A percentile compares a stretch with the other conserved stretches of the same genome.
These are phyloP conservation scores for Lingula anatina DNA, from an alignment of 2,888 invertebrate genomes.

Conservation along the genomic window DNA sequence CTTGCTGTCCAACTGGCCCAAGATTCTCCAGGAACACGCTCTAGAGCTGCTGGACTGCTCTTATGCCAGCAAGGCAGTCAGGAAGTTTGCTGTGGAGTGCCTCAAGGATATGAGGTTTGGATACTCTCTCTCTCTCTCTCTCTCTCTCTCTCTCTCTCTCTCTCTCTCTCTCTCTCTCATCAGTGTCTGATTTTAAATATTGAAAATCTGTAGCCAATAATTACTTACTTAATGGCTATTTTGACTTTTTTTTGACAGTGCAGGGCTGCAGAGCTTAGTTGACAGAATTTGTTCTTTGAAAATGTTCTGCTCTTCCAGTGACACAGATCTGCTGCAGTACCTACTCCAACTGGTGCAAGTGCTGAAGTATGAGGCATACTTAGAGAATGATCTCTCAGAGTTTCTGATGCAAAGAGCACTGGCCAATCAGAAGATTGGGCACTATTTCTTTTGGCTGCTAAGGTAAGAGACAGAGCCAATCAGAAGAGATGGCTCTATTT, in stretches of 20 bases:
- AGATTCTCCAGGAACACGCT: slow-evolving; percentile 73
- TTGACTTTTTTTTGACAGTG: background rate
- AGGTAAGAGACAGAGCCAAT: no score
- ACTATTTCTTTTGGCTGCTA: slow-evolving; percentile 91
- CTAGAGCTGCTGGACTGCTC: slow-evolving; percentile 88
- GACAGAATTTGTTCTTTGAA: no score
- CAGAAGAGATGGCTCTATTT: no score
- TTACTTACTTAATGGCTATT: no score
- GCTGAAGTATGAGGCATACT: slow-evolving; percentile 58
- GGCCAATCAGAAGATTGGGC: slow-evolving; percentile 86
- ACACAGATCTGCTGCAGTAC: slow-evolving; percentile 44
- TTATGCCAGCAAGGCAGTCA: slow-evolving; percentile 81
- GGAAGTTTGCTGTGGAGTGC: slow-evolving; percentile 81
- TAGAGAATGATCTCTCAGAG: slow-evolving; percentile 81
- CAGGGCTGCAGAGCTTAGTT: background rate
- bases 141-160: no score
- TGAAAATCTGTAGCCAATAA: no score
- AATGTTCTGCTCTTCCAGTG: slow-evolving; percentile 30
- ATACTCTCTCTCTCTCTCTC: no score
- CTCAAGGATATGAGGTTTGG: slow-evolving; percentile 63
- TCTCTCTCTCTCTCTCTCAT: no score
- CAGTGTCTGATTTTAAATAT: no score
- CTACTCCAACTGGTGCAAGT: slow-evolving; percentile 51
- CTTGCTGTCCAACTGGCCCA: slow-evolving; percentile 75
- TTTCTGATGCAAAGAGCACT: slow-evolving; percentile 80